Conservation (phyloP, 2,797 vertebrate species). For the Corythornis leucogaster region DNA sequence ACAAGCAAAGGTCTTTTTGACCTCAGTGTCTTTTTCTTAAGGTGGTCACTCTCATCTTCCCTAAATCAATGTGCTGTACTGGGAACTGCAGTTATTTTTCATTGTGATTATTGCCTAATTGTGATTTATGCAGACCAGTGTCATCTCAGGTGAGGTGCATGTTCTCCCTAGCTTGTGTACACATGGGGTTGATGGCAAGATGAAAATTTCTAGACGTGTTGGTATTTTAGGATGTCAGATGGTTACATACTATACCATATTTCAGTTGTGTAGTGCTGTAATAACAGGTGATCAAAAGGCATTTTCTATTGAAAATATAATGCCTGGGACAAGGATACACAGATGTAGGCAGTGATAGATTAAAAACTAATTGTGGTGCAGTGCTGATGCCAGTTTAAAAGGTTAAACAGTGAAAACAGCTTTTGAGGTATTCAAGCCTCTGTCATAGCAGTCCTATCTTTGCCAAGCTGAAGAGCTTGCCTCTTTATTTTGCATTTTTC, state of each 20-base stretch:
- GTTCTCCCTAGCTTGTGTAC: not conserved
- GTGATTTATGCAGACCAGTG: not conserved
- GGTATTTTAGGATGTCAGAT: not conserved
- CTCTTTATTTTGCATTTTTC: not conserved
- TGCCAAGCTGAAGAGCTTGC: not conserved
- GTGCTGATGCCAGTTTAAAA: conserved; percentile 25
- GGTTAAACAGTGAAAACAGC: conserved; percentile 2
- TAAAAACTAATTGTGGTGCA: conserved; percentile 22
- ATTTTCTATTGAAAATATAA: not conserved
- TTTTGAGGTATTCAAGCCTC: not conserved
- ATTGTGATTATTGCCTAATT: not conserved
- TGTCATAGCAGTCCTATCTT: not conserved
- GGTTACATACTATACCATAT: not conserved
- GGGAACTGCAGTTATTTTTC: not conserved
- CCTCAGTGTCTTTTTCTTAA: not conserved
- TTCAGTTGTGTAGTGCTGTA: not conserved
- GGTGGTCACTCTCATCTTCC: not conserved
- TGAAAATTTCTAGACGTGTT: not conserved
- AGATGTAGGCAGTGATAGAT: conserved; percentile 1
- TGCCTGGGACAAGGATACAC: not conserved
- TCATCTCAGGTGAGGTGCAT: not conserved
- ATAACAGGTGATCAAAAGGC: not conserved
- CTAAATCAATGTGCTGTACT: not conserved
- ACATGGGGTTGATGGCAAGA: not conserved
- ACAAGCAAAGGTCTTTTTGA: not conserved